phyloP scores from a whole-genome alignment of 2,888 invertebrate species.

The Hololepta plana region DNA sequence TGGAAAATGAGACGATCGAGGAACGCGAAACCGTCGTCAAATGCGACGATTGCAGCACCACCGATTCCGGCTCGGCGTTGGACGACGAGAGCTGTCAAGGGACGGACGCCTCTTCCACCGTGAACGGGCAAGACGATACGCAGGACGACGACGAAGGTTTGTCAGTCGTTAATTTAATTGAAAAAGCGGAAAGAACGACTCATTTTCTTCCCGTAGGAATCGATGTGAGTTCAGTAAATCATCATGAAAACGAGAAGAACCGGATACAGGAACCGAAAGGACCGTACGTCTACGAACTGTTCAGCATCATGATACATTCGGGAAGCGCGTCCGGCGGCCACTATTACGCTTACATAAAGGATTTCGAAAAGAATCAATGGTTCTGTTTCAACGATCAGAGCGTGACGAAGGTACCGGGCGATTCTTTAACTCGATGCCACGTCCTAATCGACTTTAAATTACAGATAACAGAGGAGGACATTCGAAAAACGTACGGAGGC shows the following conservation, averaged over 20 bases:
- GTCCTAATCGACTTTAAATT: no score
- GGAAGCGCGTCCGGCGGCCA: slow-evolving; percentile 83
- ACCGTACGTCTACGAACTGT: slow-evolving; percentile 67
- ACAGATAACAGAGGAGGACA: slow-evolving; percentile 63
- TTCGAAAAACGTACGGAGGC: slow-evolving; percentile 67
- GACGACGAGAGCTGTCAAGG: slow-evolving; percentile 41
- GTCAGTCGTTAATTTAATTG: slow-evolving; percentile 16
- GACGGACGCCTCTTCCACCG: slow-evolving; percentile 24
- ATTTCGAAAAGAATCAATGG: slow-evolving; percentile 57
- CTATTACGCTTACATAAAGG: slow-evolving; percentile 83
- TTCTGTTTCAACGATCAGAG: slow-evolving; percentile 78
- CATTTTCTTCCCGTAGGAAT: slow-evolving; percentile 28
- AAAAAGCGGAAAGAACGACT: background rate
- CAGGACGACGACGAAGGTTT: slow-evolving; percentile 40
- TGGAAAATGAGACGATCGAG: slow-evolving; percentile 26
- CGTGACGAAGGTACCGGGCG: slow-evolving; percentile 53
- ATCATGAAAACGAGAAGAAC: slow-evolving; percentile 34
- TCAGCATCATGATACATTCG: slow-evolving; percentile 83
- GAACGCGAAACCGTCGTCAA: slow-evolving; percentile 29
- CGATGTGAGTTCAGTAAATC: slow-evolving; percentile 36
- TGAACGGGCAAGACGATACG: slow-evolving; percentile 23
- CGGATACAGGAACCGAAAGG: slow-evolving; percentile 31
- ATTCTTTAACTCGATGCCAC: no score
- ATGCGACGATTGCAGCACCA: slow-evolving; percentile 47
- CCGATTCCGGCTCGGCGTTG: slow-evolving; percentile 48